Conservation (phyloP, 2,888 invertebrate genomes). For the Matsumyia berberina region DNA sequence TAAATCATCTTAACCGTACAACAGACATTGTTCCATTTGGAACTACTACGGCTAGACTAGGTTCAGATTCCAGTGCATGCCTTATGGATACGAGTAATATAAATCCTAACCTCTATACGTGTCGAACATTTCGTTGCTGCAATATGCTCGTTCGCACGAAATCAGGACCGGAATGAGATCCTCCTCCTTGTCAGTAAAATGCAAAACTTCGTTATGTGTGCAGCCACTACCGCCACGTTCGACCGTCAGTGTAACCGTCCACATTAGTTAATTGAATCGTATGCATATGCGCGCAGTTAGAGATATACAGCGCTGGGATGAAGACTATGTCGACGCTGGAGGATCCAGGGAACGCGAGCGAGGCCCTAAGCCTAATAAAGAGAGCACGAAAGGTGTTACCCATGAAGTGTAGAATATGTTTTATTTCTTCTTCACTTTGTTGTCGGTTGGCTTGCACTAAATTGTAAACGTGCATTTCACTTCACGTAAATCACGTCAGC, state of each 20-base stretch:
- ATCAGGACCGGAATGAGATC: slow-evolving; percentile 76
- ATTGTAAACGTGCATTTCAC: slow-evolving; percentile 77
- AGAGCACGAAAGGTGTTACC: slow-evolving; percentile 77
- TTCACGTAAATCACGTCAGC: slow-evolving; percentile 76
- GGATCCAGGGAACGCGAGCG: slow-evolving; percentile 29
- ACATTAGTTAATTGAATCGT: slow-evolving; percentile 77
- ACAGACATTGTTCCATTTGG: slow-evolving; percentile 64
- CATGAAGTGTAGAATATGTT: slow-evolving; percentile 76
- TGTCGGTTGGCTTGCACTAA: slow-evolving; percentile 75
- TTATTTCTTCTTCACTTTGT: slow-evolving; percentile 76
- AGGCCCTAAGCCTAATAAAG: slow-evolving; percentile 68
- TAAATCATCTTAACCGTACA: slow-evolving; percentile 70
- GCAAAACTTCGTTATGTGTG: slow-evolving; percentile 70
- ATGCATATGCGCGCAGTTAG: slow-evolving; percentile 68
- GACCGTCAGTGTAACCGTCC: slow-evolving; percentile 55
- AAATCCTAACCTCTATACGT: slow-evolving; percentile 70
- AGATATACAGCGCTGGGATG: slow-evolving; percentile 24
- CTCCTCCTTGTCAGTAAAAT: slow-evolving; percentile 76
- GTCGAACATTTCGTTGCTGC: slow-evolving; percentile 71
- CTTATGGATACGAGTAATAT: slow-evolving; percentile 65
- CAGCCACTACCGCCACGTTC: slow-evolving; percentile 29
- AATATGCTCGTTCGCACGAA: slow-evolving; percentile 76
- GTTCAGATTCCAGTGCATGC: slow-evolving; percentile 20
- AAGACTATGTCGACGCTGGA: not conserved
- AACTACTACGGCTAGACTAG: slow-evolving; percentile 19